phyloP scores from a whole-genome alignment of 2,797 vertebrate genomes.

The Oreochromis grahami region DNA sequence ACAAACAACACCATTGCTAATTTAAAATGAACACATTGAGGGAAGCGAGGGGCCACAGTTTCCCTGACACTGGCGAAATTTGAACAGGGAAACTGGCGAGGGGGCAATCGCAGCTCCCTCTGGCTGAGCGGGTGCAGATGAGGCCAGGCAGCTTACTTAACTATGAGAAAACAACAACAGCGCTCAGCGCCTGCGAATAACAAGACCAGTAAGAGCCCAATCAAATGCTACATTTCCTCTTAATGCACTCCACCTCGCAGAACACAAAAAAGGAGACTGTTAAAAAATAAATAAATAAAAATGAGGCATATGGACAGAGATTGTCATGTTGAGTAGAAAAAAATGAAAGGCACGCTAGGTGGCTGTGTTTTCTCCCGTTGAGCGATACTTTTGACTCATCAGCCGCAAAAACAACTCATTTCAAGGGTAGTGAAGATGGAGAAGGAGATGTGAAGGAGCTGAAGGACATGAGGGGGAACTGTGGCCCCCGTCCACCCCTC shows the following conservation, averaged over 20 bases:
- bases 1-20: slow-evolving; percentile 22
- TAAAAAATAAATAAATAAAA: not conserved
- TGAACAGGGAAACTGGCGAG: not conserved
- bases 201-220: slow-evolving; percentile 49
- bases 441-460: slow-evolving; percentile 30
- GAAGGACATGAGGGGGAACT: slow-evolving; percentile 28
- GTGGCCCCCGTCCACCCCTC: not conserved
- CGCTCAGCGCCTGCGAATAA: slow-evolving; percentile 27
- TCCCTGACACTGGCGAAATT: slow-evolving; percentile 39
- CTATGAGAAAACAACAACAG: slow-evolving; percentile 40
- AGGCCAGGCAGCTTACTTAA: slow-evolving; percentile 35
- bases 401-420: slow-evolving; percentile 45
- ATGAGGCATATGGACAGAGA: not conserved
- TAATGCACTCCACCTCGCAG: slow-evolving; percentile 26
- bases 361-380: not conserved
- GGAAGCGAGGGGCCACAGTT: slow-evolving; percentile 17
- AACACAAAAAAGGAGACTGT: not conserved
- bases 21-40: slow-evolving; percentile 45
- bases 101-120: not conserved
- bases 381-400: slow-evolving; percentile 43
- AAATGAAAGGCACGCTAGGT: not conserved
- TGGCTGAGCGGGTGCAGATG: slow-evolving; percentile 27
- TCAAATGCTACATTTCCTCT: slow-evolving; percentile 59
- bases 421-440: slow-evolving; percentile 35
- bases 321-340: not conserved